Evolutionary conservation across 2,797 vertebrate species (phyloP).

Genomic region (Sebastes steindachneri): DNA sequence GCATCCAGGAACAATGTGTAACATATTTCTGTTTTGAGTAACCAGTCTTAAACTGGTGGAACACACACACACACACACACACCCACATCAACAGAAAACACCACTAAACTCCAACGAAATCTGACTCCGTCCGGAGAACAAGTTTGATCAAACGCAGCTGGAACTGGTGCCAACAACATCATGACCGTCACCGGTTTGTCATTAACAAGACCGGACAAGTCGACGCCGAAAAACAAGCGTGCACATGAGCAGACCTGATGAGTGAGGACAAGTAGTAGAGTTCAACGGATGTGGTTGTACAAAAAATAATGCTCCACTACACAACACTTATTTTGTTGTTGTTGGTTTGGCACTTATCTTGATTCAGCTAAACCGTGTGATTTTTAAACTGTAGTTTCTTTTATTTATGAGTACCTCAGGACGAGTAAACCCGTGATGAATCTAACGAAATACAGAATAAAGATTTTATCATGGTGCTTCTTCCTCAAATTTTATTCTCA

Average conservation of each 20-base stretch:
- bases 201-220: constrained; percentile 19
- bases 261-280: not conserved
- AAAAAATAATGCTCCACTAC: not conserved
- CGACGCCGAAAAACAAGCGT: not conserved
- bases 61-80: not conserved
- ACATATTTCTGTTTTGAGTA: not conserved
- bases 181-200: constrained; percentile 11
- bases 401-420: too few species aligned
- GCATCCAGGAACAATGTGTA: not conserved
- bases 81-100: not conserved
- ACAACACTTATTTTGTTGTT: not conserved
- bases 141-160: constrained; percentile 9
- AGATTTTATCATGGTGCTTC: not conserved
- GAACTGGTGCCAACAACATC: not conserved
- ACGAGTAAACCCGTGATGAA: too few species aligned
- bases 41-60: not conserved
- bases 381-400: not conserved
- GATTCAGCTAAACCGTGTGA: not conserved
- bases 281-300: not conserved
- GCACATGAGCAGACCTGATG: not conserved
- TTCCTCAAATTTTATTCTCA: not conserved
- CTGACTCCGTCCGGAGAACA: not conserved
- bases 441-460: not conserved
- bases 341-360: accelerated
- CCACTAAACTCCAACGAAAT: not conserved